These are phyloP conservation scores for Ophiothrix spiculata DNA, from an alignment of 35 echinoderm and acorn worm genomes.

Conservation along the genomic window DNA sequence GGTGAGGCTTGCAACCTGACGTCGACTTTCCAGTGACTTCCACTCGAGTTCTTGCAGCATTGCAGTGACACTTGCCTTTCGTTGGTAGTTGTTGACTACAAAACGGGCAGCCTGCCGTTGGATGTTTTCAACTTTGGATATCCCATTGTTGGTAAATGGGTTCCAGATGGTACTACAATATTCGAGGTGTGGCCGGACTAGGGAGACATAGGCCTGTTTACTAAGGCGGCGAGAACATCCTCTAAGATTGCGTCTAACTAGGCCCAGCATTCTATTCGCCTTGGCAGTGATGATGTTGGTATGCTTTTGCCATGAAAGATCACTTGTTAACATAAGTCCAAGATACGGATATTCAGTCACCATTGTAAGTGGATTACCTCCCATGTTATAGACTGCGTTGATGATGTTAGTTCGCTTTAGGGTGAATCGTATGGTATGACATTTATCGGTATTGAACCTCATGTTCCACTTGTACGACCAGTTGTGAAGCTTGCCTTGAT, in stretches of 20 bases:
- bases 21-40: not conserved
- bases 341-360: no score
- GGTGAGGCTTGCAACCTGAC: not conserved
- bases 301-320: no score
- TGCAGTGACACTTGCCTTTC: not conserved
- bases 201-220: not conserved
- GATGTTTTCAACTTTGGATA: not conserved
- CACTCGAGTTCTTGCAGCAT: not conserved
- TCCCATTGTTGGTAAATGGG: not conserved
- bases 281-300: no score
- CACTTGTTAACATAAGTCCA: no score
- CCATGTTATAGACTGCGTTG: no score
- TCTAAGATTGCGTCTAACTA: not conserved
- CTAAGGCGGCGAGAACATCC: not conserved
- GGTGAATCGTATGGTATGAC: no score
- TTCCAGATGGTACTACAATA: not conserved
- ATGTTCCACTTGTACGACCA: no score
- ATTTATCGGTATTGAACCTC: no score
- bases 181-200: not conserved
- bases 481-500: no score
- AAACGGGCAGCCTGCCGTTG: not conserved
- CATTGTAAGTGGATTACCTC: no score
- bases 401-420: no score
- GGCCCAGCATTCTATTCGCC: not conserved
- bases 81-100: not conserved